phyloP scores from a whole-genome alignment of 2,888 invertebrate species.

The Zaprionus obscuricornis region DNA sequence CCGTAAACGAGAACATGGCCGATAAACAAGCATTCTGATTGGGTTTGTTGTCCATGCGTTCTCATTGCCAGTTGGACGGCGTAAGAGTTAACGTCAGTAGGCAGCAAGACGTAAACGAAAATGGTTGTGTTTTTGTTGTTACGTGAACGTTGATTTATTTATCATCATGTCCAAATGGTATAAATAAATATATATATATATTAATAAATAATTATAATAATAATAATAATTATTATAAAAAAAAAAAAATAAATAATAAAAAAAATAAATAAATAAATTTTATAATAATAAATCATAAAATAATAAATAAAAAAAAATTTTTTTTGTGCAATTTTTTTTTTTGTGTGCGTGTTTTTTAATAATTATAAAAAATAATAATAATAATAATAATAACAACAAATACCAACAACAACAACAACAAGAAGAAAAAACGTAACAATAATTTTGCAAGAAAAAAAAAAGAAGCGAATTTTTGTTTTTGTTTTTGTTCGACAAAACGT shows the following conservation, averaged over 20 bases:
- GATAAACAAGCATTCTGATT: constrained; percentile 55
- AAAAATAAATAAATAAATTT: too few species aligned
- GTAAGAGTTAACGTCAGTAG: constrained; percentile 68
- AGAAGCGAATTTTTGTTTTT: constrained; percentile 2
- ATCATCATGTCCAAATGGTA: constrained; percentile 40
- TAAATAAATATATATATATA: too few species aligned
- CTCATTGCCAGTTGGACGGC: constrained; percentile 60
- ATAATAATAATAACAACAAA: too few species aligned
- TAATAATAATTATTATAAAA: too few species aligned
- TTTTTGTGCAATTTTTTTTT: constrained; percentile 49
- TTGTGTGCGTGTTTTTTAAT: constrained; percentile 43
- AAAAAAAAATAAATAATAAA: too few species aligned
- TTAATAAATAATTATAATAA: too few species aligned
- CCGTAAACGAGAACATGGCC: constrained; percentile 58
- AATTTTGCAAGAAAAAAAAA: constrained; percentile 10
- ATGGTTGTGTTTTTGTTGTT: constrained; percentile 79
- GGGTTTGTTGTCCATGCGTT: constrained; percentile 55
- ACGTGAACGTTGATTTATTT: constrained; percentile 71
- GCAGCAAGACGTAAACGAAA: constrained; percentile 78
- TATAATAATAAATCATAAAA: too few species aligned
- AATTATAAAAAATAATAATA: not conserved
- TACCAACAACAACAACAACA: constrained; percentile 11
- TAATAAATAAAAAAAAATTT: constrained; percentile 32
- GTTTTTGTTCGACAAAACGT: too few species aligned
- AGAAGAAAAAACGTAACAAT: constrained; percentile 42